Base-by-base conservation (phyloP, 2,113 vertebrate species). In the Brachionichthys hirsutus region DNA sequence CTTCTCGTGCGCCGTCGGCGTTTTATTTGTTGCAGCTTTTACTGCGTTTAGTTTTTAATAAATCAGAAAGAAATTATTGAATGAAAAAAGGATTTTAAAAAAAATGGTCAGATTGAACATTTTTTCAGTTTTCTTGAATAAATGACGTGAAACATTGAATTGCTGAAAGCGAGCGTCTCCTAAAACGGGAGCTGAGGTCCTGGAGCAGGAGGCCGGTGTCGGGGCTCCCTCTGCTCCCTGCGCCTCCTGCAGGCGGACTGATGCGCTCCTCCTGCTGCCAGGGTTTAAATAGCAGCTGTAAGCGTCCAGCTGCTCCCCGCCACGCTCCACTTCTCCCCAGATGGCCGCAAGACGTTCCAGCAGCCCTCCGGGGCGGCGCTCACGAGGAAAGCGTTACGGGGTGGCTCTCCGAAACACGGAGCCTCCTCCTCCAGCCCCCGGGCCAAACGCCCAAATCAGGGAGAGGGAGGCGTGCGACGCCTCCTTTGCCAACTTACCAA, bases 301-400 rank as follows among this genome's bases (percentile, higher is more conserved):
- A 79, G 78, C 80, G 74, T 84, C 89, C 90, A 92, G 91, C 91
- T 92, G 90, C 88, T 92, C 88, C 81, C 80, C 74, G 88, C 90
- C 89, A 92, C 76, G 86, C 89, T 90, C 84, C 87, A 89, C 88
- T 90, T 90, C 89, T 87, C 82, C 89, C 88, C 91, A 91, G 90
- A 91, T 91, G 91, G 89, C 86, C 85, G 77, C 41, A 82, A 91
- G 88, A 90, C 85, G 86, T 89, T 91, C 89, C 88, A 88, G 83
- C 64, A 88, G 83, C 85, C 85, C 85, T 89, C 84, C 67, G 78
- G 87, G 88, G 87, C 62, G 85, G 83, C 65, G 79, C 82, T 89
- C 86, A 86, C 84, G 77, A 84, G 89, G 84, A 88, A 89, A 82
- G 85, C 80, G 88, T 84, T 86, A 81, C 87, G 79, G 87, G 88